Evolutionary conservation across 2,888 invertebrate species (phyloP).

Genomic region (Ptychoptera contaminata): DNA sequence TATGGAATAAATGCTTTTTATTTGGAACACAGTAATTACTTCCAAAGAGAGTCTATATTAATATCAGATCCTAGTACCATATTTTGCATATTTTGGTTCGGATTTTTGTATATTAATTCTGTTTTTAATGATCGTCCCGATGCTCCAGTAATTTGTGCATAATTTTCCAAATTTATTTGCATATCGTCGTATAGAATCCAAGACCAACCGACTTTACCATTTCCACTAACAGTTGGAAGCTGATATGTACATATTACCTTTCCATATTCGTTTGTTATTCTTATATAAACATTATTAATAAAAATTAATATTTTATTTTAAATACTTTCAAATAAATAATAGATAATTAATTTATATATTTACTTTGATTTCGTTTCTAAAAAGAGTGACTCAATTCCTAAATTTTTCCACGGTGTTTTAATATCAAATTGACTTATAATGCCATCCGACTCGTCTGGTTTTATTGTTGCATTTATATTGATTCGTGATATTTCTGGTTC

Average conservation of each 20-base stretch:
- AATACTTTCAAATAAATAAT: neutral
- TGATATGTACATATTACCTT: slow-evolving; percentile 27
- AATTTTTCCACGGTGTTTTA: slow-evolving; percentile 25
- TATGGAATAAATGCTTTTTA: too few relatives aligned
- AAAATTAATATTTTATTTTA: neutral
- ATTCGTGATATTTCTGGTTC: slow-evolving; percentile 23
- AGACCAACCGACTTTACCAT: slow-evolving; percentile 34
- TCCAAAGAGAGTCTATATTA: slow-evolving; percentile 40
- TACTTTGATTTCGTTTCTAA: neutral
- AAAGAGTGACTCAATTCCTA: slow-evolving; percentile 21
- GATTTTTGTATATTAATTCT: slow-evolving; percentile 37
- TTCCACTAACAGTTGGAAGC: slow-evolving; percentile 30
- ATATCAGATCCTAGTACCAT: slow-evolving; percentile 37
- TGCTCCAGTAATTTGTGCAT: slow-evolving; percentile 25
- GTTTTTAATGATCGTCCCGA: slow-evolving; percentile 30
- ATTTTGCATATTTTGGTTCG: slow-evolving; percentile 32
- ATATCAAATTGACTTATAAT: slow-evolving; percentile 19
- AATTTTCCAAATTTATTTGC: slow-evolving; percentile 31
- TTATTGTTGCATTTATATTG: slow-evolving; percentile 21
- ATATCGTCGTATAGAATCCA: slow-evolving; percentile 37
- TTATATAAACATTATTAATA: neutral
- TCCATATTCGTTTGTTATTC: slow-evolving; percentile 18
- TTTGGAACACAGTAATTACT: slow-evolving; percentile 15
- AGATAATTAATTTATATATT: neutral
- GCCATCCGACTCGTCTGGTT: slow-evolving; percentile 13